Percentiles rank a stretch among this genome's conserved stretches.
These are phyloP conservation scores for Andrena fulva DNA, from an alignment of 2,888 invertebrate species.

Conservation along the genomic window DNA sequence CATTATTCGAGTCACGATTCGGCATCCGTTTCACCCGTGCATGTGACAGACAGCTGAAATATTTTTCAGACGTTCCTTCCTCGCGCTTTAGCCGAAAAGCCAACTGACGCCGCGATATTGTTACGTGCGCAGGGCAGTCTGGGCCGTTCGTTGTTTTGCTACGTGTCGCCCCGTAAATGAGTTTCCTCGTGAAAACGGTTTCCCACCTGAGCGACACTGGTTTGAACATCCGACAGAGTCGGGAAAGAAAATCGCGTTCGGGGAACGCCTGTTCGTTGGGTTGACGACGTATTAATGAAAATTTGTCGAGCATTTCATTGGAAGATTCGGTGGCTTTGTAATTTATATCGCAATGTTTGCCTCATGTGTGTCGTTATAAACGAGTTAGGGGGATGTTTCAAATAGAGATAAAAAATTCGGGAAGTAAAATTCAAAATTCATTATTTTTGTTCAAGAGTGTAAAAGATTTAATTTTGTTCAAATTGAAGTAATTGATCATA, in stretches of 20 bases:
- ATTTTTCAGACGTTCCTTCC: constrained; percentile 48
- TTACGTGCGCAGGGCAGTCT: constrained; percentile 26
- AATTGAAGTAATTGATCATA: too few relatives aligned
- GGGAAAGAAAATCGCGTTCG: not conserved
- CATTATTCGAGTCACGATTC: constrained; percentile 66
- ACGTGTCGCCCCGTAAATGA: constrained; percentile 36
- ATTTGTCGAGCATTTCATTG: not conserved
- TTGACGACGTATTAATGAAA: not conserved
- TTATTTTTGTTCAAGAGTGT: too few relatives aligned
- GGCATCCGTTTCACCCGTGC: constrained; percentile 31
- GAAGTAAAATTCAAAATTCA: too few relatives aligned
- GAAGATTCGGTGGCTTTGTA: too few relatives aligned
- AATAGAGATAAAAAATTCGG: too few relatives aligned
- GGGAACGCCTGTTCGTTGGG: not conserved
- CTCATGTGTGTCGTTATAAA: too few relatives aligned
- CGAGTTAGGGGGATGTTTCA: too few relatives aligned
- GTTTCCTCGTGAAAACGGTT: constrained; percentile 27
- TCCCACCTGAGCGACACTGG: not conserved
- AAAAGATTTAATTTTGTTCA: too few relatives aligned
- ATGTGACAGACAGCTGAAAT: constrained; percentile 37
- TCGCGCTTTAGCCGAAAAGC: constrained; percentile 19
- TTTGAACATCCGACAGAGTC: not conserved
- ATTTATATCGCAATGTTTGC: too few relatives aligned
- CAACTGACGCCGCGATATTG: constrained; percentile 56
- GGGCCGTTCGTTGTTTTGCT: constrained; percentile 21